phyloP scores from a whole-genome alignment of 2,797 vertebrate species.

The Nannoperca australis region DNA sequence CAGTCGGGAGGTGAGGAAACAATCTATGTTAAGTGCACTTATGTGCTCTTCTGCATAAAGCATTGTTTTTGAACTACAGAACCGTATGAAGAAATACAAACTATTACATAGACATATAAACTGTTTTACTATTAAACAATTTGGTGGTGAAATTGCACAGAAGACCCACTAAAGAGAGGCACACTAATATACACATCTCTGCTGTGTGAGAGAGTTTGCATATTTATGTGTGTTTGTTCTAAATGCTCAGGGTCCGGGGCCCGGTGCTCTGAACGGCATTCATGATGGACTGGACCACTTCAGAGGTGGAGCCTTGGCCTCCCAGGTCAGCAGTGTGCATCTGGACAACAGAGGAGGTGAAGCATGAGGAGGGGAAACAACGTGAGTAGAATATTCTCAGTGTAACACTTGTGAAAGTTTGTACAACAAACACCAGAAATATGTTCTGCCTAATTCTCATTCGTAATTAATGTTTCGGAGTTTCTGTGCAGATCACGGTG shows the following conservation, averaged over 20 bases:
- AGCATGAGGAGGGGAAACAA: not conserved
- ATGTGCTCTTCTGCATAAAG: too few relatives aligned
- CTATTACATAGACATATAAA: slow-evolving; percentile 14
- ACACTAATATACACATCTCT: not conserved
- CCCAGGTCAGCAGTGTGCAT: slow-evolving; percentile 86
- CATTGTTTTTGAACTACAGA: too few relatives aligned
- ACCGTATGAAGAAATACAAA: not conserved
- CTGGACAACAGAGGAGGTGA: slow-evolving; percentile 35
- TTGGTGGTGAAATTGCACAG: slow-evolving; percentile 41
- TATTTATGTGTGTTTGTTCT: slow-evolving; percentile 33
- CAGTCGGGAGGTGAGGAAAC: not conserved
- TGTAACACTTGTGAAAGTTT: not conserved
- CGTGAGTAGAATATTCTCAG: not conserved
- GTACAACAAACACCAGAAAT: not conserved
- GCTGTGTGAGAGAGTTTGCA: not conserved
- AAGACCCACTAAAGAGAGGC: slow-evolving; percentile 6
- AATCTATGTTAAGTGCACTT: not conserved
- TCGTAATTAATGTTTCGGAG: too few relatives aligned
- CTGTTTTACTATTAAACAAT: slow-evolving; percentile 4
- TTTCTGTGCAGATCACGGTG: not conserved
- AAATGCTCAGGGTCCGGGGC: slow-evolving; percentile 58
- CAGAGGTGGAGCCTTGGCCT: slow-evolving; percentile 87
- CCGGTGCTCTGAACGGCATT: slow-evolving; percentile 76
- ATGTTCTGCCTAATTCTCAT: too few relatives aligned
- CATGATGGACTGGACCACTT: slow-evolving; percentile 88